A percentile compares a stretch with the other conserved stretches of the same genome.
These are phyloP conservation scores for Gobionotothen gibberifrons DNA, from an alignment of 2,797 vertebrate species.

Conservation along the genomic window DNA sequence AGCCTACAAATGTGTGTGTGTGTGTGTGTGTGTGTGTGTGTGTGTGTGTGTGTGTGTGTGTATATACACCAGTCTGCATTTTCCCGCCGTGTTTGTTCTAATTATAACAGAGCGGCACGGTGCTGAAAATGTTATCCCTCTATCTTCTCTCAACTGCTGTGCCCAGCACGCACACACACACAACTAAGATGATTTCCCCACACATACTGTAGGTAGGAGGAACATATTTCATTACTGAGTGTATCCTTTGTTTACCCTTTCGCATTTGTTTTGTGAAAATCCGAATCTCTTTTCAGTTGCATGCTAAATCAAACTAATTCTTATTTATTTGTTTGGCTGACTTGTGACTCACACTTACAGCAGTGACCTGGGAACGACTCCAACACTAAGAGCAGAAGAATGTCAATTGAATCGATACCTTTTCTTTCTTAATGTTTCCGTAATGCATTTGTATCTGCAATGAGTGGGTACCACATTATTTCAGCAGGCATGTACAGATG, in stretches of 20 bases:
- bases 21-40: slow-evolving; percentile 20
- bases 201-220: slow-evolving; percentile 1
- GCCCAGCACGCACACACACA: slow-evolving; percentile 6
- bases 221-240: slow-evolving; percentile 33
- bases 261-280: slow-evolving; percentile 9
- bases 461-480: background rate
- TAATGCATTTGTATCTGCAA: background rate
- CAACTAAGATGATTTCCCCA: slow-evolving; percentile 38
- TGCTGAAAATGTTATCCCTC: slow-evolving; percentile 55
- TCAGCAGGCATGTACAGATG: slow-evolving; percentile 58
- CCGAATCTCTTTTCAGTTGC: background rate
- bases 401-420: slow-evolving; percentile 6
- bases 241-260: slow-evolving; percentile 39
- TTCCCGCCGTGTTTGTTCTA: slow-evolving; percentile 60
- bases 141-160: slow-evolving; percentile 43
- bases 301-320: slow-evolving; percentile 29
- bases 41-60: slow-evolving; percentile 21
- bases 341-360: slow-evolving; percentile 4
- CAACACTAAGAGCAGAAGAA: background rate
- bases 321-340: slow-evolving; percentile 32
- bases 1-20: slow-evolving; percentile 24
- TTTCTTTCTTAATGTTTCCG: background rate
- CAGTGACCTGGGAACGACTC: slow-evolving; percentile 8
- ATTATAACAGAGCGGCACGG: slow-evolving; percentile 51
- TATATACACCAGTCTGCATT: slow-evolving; percentile 31